Conservation (phyloP, 2,888 invertebrate genomes). For the Petrophora chlorosata region DNA sequence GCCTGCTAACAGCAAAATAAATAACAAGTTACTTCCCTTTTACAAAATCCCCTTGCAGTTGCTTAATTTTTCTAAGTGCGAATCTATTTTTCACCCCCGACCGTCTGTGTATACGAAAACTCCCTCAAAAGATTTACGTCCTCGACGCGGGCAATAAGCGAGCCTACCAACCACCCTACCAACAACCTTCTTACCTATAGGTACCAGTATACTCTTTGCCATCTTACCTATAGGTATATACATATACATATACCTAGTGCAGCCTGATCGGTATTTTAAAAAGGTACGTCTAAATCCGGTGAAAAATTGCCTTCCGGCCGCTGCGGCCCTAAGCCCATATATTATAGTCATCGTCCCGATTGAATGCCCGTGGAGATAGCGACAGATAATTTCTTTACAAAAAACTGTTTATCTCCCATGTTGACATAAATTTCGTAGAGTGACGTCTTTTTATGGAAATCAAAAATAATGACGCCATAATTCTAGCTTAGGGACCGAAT, state of each 20-base stretch:
- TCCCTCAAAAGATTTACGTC: constrained; percentile 71
- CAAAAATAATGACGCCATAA: constrained; percentile 29
- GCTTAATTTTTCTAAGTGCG: constrained; percentile 77
- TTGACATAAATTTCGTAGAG: constrained; percentile 35
- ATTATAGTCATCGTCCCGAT: constrained; percentile 66
- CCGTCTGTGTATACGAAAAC: constrained; percentile 52
- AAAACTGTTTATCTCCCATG: constrained; percentile 50
- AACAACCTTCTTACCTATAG: no score
- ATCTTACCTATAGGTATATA: no score
- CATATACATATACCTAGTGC: constrained; percentile 41
- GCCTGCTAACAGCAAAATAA: constrained; percentile 19
- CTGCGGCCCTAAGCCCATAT: constrained; percentile 62
- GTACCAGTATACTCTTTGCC: no score
- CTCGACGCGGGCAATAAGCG: constrained; percentile 73
- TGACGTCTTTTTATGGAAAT: constrained; percentile 29
- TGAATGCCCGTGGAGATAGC: constrained; percentile 63
- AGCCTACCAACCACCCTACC: no score
- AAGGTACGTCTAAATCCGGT: constrained; percentile 73
- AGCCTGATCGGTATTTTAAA: constrained; percentile 76
- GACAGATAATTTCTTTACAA: constrained; percentile 68
- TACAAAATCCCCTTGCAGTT: constrained; percentile 41
- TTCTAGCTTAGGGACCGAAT: constrained; percentile 25
- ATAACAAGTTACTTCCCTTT: constrained; percentile 26
- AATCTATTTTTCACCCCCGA: constrained; percentile 72
- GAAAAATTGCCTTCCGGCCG: constrained; percentile 74